Evolutionary conservation across 2,113 vertebrate species (phyloP).

Genomic region (Paratilapia polleni): DNA sequence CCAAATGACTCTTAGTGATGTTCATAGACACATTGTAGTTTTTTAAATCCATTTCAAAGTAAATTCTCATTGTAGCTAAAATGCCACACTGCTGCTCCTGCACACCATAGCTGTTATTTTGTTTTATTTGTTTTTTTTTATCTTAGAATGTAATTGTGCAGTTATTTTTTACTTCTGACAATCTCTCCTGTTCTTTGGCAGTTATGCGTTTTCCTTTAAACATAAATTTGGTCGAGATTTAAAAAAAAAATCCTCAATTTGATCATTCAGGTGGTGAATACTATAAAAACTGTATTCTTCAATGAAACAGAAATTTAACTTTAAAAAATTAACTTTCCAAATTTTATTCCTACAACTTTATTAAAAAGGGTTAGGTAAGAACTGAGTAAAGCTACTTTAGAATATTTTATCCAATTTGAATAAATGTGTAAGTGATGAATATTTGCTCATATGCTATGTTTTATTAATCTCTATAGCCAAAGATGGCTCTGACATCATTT

Average conservation of each 20-base stretch:
- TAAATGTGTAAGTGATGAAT: neutral
- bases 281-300: neutral
- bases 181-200: too few relatives aligned
- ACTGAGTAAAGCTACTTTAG: neutral
- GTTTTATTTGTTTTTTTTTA: too few relatives aligned
- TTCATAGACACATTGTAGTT: conserved; percentile 5
- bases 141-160: neutral
- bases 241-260: too few relatives aligned
- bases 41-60: conserved; percentile 7
- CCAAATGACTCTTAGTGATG: conserved; percentile 44
- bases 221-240: too few relatives aligned
- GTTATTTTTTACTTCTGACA: too few relatives aligned
- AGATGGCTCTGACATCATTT: neutral
- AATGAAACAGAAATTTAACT: neutral
- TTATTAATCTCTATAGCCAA: neutral
- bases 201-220: too few relatives aligned
- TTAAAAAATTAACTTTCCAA: too few relatives aligned
- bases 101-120: neutral
- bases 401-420: neutral
- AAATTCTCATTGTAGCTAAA: neutral
- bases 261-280: neutral
- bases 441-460: neutral
- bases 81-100: neutral
- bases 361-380: conserved; percentile 1
- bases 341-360: neutral